These are phyloP conservation scores for Drosophila parabipectinata DNA, from an alignment of 1,140 invertebrate species.

Conservation along the genomic window DNA sequence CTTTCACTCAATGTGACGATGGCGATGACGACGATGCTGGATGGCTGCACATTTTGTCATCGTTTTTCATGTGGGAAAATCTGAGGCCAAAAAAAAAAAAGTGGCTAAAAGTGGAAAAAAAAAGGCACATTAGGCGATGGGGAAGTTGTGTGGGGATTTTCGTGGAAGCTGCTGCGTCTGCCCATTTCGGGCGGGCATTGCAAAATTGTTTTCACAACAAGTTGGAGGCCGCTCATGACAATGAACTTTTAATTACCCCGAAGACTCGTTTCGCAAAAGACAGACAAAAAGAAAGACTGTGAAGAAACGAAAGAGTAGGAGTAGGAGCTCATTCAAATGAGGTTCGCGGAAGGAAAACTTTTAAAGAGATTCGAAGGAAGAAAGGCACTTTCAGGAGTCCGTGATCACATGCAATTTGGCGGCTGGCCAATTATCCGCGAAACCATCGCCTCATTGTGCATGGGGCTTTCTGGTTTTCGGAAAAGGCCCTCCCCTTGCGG, in stretches of 20 bases:
- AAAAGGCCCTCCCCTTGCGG: not conserved
- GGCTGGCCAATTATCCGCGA: slow-evolving; percentile 30
- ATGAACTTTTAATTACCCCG: slow-evolving; percentile 72
- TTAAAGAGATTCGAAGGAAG: slow-evolving; percentile 11
- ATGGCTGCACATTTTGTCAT: slow-evolving; percentile 65
- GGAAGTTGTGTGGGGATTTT: slow-evolving; percentile 23
- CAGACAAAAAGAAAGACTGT: not conserved
- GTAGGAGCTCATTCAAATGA: slow-evolving; percentile 36
- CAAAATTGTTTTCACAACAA: slow-evolving; percentile 69
- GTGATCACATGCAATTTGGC: slow-evolving; percentile 51
- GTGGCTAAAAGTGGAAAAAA: not conserved
- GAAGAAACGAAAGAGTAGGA: not conserved
- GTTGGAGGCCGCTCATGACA: slow-evolving; percentile 41
- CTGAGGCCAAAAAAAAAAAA: slow-evolving; percentile 12
- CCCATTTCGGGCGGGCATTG: slow-evolving; percentile 58
- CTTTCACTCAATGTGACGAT: slow-evolving; percentile 6
- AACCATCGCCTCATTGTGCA: slow-evolving; percentile 41
- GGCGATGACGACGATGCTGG: not conserved
- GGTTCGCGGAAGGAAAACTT: slow-evolving; percentile 41
- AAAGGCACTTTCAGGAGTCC: slow-evolving; percentile 11
- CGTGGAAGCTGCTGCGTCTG: slow-evolving; percentile 29
- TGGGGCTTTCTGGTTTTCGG: slow-evolving; percentile 1
- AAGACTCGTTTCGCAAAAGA: slow-evolving; percentile 62
- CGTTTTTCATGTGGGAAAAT: slow-evolving; percentile 73
- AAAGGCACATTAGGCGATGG: slow-evolving; percentile 15